Percentiles rank a stretch among this genome's conserved stretches.
Evolutionary conservation across 2,797 vertebrate genomes (phyloP).

Genomic region (Ctenochaetus hawaiiensis): DNA sequence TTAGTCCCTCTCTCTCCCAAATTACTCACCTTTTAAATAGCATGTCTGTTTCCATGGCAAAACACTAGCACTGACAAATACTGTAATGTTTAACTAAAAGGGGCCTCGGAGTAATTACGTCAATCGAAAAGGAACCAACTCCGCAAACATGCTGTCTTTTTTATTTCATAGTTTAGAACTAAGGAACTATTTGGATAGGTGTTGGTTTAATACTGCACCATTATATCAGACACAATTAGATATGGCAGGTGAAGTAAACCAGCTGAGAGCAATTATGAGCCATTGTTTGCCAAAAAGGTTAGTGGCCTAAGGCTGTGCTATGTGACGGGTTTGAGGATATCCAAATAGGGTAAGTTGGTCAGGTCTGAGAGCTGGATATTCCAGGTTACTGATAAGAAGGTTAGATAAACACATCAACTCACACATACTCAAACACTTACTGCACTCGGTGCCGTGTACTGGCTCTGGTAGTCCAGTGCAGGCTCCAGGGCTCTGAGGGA

Average conservation of each 20-base stretch:
- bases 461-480: conserved; percentile 95
- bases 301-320: conserved; percentile 35
- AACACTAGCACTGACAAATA: not conserved
- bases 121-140: not conserved
- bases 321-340: conserved; percentile 12
- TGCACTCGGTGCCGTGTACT: conserved; percentile 95
- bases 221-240: conserved; percentile 11
- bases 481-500: conserved; percentile 87
- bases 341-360: conserved; percentile 38
- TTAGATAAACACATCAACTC: conserved; percentile 38
- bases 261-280: conserved; percentile 4
- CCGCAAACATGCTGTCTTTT: not conserved
- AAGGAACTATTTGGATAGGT: conserved; percentile 1
- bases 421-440: conserved; percentile 82
- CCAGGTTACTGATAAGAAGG: conserved; percentile 67
- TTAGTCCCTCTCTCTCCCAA: no score
- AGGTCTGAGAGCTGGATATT: conserved; percentile 60
- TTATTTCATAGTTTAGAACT: not conserved
- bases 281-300: conserved; percentile 37
- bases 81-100: not conserved
- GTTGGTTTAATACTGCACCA: not conserved
- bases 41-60: not conserved
- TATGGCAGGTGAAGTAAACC: not conserved
- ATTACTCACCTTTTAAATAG: conserved; percentile 4
- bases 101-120: not conserved